phyloP scores from a whole-genome alignment of 2,113 vertebrate species.

The Mobula hypostoma region DNA sequence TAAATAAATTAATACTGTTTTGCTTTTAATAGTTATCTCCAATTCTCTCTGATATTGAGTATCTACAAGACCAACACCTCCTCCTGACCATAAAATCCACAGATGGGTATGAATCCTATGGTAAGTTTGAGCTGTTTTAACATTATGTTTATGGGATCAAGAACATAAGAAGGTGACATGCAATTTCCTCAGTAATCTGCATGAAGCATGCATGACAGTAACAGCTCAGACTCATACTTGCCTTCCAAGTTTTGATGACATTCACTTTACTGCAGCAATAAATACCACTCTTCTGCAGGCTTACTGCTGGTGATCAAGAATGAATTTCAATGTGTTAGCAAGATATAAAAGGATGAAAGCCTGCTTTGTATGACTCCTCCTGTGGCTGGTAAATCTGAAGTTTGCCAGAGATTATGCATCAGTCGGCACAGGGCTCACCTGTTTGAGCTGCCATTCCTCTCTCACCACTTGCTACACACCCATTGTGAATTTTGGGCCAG shows the following conservation, averaged over 20 bases:
- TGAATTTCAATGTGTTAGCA: background rate
- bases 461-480: background rate
- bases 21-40: constrained; percentile 57
- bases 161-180: background rate
- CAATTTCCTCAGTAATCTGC: no score
- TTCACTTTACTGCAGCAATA: no score
- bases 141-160: constrained; percentile 1
- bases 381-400: background rate
- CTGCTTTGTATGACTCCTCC: background rate
- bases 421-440: background rate
- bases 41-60: constrained; percentile 65
- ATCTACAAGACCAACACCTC: constrained; percentile 72
- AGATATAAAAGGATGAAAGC: background rate
- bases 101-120: constrained; percentile 82
- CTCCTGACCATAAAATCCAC: constrained; percentile 74
- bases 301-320: no score
- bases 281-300: no score
- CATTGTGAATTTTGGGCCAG: background rate
- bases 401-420: background rate
- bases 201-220: no score
- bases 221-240: no score
- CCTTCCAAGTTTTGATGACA: no score
- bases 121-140: constrained; percentile 47
- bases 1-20: background rate
- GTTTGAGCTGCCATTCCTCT: background rate